phyloP scores from a whole-genome alignment of 1,140 invertebrate genomes.

The Polypedilum vanderplanki region DNA sequence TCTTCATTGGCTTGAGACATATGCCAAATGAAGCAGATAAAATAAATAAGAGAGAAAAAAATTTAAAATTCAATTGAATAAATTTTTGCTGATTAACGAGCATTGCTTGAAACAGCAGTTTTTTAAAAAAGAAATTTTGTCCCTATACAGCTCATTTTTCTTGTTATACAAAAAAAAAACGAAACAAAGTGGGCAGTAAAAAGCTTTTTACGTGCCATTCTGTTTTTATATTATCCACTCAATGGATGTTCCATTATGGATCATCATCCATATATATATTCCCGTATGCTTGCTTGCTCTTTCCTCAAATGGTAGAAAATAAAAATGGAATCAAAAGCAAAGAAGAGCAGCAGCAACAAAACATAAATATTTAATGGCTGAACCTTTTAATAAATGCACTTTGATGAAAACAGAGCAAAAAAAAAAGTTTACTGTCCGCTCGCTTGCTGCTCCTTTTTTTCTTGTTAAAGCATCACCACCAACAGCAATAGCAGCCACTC shows the following conservation, averaged over 20 bases:
- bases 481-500: neutral
- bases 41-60: neutral
- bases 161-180: neutral
- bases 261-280: neutral
- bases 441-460: neutral
- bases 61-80: neutral
- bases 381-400: slow-evolving; percentile 19
- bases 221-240: slow-evolving; percentile 11
- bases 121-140: neutral
- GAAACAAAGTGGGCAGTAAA: slow-evolving; percentile 10
- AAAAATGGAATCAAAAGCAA: slow-evolving; percentile 17
- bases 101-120: neutral
- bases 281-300: neutral
- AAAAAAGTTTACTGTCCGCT: slow-evolving; percentile 8
- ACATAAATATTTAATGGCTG: slow-evolving; percentile 13
- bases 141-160: neutral
- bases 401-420: neutral
- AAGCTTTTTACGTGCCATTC: slow-evolving; percentile 16
- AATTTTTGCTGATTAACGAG: slow-evolving; percentile 12
- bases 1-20: neutral
- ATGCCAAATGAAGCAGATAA: neutral
- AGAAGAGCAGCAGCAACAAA: neutral
- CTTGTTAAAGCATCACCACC: too few species aligned
- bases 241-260: slow-evolving; percentile 2
- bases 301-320: neutral